Conservation (phyloP, 1,140 invertebrate genomes). For the Steinernema feltiae region DNA sequence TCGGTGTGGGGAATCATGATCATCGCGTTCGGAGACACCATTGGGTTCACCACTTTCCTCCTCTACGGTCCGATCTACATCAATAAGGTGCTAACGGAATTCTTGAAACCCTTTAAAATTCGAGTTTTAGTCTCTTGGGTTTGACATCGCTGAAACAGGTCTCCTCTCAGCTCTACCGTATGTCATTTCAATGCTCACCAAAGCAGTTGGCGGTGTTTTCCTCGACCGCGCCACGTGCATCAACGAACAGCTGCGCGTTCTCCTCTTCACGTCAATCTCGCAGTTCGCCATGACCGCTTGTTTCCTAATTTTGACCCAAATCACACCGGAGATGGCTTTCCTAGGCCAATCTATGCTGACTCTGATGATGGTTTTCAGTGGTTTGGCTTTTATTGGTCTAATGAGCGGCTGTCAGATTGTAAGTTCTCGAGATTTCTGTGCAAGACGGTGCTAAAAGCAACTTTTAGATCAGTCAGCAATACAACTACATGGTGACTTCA, state of each 20-base stretch:
- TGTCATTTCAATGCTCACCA: not conserved
- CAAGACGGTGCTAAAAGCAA: too few species aligned
- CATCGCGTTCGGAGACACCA: conserved; percentile 4
- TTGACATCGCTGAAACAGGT: not conserved
- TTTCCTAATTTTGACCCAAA: not conserved
- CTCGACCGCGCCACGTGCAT: not conserved
- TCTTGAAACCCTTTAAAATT: not conserved
- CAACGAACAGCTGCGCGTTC: not conserved
- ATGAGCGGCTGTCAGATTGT: not conserved
- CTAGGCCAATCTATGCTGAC: not conserved
- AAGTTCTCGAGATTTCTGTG: too few species aligned
- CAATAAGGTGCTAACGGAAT: not conserved
- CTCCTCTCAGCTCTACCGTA: not conserved
- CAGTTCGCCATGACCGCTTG: not conserved
- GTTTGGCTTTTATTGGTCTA: not conserved
- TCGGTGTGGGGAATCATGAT: conserved; percentile 4
- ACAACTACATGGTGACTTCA: not conserved
- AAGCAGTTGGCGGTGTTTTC: not conserved
- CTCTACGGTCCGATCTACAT: conserved; percentile 8
- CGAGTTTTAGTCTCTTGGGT: not conserved
- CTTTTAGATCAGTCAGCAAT: not conserved
- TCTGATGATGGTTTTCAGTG: conserved; percentile 4
- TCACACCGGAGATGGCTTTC: not conserved
- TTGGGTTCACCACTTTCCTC: not conserved
- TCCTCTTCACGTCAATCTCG: not conserved